Conservation (phyloP, 2,888 invertebrate genomes). For the Mesochorus sp. region DNA sequence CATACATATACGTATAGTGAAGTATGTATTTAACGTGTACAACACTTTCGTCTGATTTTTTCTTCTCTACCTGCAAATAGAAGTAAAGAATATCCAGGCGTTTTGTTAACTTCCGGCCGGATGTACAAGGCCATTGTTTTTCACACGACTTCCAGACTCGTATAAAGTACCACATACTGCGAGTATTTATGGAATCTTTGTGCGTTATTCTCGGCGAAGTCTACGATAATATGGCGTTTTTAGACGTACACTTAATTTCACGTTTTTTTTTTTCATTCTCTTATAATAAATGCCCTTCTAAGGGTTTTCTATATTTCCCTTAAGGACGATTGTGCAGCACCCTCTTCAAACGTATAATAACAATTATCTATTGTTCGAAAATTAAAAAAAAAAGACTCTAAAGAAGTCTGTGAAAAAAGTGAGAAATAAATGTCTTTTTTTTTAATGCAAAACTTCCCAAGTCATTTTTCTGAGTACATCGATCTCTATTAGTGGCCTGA, state of each 20-base stretch:
- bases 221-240: constrained; percentile 51
- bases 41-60: constrained; percentile 5
- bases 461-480: too few relatives aligned
- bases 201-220: background rate
- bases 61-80: constrained; percentile 2
- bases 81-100: constrained; percentile 18
- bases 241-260: constrained; percentile 51
- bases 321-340: too few relatives aligned
- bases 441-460: too few relatives aligned
- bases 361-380: too few relatives aligned
- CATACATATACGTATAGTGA: background rate
- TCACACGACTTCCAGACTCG: constrained; percentile 55
- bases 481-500: too few relatives aligned
- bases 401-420: too few relatives aligned
- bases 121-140: constrained; percentile 80
- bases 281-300: background rate
- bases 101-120: constrained; percentile 74
- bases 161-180: background rate
- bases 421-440: too few relatives aligned
- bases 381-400: too few relatives aligned
- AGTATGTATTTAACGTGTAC: background rate
- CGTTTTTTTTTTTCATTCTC: constrained; percentile 3
- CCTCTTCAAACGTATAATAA: too few relatives aligned
- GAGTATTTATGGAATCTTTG: constrained; percentile 7
- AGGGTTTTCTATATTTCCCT: background rate